Evolutionary conservation across 2,113 vertebrate species (phyloP).

Genomic region (Otis tarda): DNA sequence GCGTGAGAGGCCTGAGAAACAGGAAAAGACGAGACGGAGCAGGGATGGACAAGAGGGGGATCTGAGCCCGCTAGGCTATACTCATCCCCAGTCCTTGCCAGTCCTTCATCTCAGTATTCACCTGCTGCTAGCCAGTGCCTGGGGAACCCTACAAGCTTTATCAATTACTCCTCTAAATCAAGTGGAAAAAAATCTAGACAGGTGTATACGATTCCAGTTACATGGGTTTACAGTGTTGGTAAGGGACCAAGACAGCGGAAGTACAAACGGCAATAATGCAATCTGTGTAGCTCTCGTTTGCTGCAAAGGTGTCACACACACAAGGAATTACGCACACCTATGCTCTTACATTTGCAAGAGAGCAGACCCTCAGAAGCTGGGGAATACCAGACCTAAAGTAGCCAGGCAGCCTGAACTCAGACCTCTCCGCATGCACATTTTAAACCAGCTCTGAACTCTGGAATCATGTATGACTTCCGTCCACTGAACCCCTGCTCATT

Average conservation of each 20-base stretch:
- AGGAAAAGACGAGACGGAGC: neutral
- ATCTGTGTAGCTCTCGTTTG: neutral
- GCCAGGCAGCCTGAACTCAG: neutral
- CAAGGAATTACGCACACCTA: neutral
- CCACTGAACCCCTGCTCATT: neutral
- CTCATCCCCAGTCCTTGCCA: neutral
- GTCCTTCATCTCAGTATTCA: neutral
- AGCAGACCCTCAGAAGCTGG: neutral
- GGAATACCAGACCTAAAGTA: neutral
- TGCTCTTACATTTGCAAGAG: neutral
- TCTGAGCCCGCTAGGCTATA: neutral
- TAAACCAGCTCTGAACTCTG: neutral
- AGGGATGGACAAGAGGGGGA: neutral
- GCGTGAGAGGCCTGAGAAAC: neutral
- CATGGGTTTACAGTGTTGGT: fast-evolving
- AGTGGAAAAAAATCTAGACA: neutral
- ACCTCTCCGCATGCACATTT: neutral
- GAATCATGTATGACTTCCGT: neutral
- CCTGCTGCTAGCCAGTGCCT: neutral
- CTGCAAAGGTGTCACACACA: neutral
- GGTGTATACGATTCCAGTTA: neutral
- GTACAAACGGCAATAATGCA: fast-evolving
- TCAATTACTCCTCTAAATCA: neutral
- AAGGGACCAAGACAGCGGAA: neutral
- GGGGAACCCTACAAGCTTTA: neutral